Evolutionary conservation across 35 echinoderm and acorn worm genomes (phyloP), one percentile per base, ranked within the genome.

Genomic region (Ophioderma brevispina): DNA sequence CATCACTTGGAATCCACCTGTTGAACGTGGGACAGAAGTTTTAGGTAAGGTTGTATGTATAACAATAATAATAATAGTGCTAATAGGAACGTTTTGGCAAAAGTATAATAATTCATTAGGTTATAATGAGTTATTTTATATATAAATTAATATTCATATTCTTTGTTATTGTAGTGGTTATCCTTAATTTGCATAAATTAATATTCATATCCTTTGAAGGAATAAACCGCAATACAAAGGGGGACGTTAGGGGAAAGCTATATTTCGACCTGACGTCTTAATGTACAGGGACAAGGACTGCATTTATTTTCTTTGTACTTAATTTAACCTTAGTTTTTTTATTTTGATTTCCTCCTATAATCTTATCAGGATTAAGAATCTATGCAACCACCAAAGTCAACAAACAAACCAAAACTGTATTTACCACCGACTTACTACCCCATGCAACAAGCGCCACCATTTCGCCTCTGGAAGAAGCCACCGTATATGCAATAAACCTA

Each of bases 21-120:
- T 82, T 21, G 92, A 93, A 78, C 79, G 76, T 76, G 85, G 86
- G 21, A 82, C 79, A 0, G 92, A 93, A 59, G 80, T 93, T 32
- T 75, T 88, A 38, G 86, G 92, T 93, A 83, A 37, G 75, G 28
- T 37, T n/a, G n/a, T n/a, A n/a, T n/a, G n/a, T n/a, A n/a, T n/a
- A n/a, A n/a, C n/a, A n/a, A n/a, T 43, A 52, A 11, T 21, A 11
- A 21, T 11, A 11, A 21, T 52, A 11, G 46, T 52, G 21, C 8
- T 52, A 21, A 52, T 52, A 11, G 21, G 46, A 21, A 52, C 46
- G 46, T 8, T 11, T 21, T 52, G 46, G 8, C 46, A 52, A 21
- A 8, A 8, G 8, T 52, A 11, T 21, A 52, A 52, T 52, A 11
- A 8, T 21, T 52, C 46, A 52, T n/a, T n/a, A n/a, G n/a, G n/a